Conservation (phyloP, 2,888 invertebrate species). For the Criorhina ranunculi region DNA sequence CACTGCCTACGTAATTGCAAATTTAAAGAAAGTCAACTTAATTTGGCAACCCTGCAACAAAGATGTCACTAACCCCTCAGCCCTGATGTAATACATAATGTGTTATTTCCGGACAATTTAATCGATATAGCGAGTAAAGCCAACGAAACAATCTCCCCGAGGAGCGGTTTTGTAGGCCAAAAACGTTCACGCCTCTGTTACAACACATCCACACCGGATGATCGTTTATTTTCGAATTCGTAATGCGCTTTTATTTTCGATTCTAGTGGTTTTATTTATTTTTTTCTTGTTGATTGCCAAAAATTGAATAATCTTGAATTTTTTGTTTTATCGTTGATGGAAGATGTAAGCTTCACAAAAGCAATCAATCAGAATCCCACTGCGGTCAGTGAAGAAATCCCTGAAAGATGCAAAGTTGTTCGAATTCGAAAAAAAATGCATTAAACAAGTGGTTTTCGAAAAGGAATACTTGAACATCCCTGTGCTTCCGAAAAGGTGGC, state of each 20-base stretch:
- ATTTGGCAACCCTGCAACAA: conserved; percentile 24
- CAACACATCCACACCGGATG: conserved; percentile 58
- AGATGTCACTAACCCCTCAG: conserved; percentile 18
- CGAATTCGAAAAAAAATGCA: background rate
- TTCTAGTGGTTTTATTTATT: conserved; percentile 1
- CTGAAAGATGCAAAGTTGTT: too few relatives aligned
- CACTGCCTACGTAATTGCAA: background rate
- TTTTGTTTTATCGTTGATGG: conserved; percentile 13
- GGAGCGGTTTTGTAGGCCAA: conserved; percentile 37
- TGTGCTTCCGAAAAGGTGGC: too few relatives aligned
- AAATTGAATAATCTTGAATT: conserved; percentile 64
- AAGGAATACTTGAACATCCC: background rate
- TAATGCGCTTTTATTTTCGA: conserved; percentile 37
- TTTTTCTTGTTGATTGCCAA: conserved; percentile 45
- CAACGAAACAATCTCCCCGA: conserved; percentile 3
- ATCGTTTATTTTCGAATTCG: conserved; percentile 1
- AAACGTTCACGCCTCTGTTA: conserved; percentile 47
- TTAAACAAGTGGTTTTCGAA: background rate
- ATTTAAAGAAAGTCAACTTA: background rate
- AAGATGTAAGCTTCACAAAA: conserved; percentile 30
- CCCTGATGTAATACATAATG: conserved; percentile 45
- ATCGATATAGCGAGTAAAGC: conserved; percentile 13
- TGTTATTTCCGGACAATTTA: conserved; percentile 55
- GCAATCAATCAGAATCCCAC: conserved; percentile 20
- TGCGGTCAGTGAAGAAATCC: background rate